phyloP scores from a whole-genome alignment of 35 echinoderm and acorn worm species.

The Eucidaris tribuloides region DNA sequence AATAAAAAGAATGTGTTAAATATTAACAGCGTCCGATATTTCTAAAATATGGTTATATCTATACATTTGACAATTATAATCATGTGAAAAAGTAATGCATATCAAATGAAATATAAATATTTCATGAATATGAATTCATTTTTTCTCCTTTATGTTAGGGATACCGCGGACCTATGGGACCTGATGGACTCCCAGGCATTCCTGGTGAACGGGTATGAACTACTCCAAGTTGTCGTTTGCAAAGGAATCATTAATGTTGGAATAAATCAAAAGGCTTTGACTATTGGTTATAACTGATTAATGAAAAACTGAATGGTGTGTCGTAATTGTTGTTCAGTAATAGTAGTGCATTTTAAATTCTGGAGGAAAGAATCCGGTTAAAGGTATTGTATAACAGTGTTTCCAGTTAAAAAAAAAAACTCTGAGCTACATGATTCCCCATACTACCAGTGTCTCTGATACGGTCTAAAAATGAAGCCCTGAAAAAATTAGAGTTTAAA shows the following conservation, averaged over 20 bases:
- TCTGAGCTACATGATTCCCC: too few species aligned
- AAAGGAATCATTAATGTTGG: background rate
- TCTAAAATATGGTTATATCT: too few species aligned
- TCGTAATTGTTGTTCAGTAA: background rate
- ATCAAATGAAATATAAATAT: background rate
- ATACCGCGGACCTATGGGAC: slow-evolving; percentile 46
- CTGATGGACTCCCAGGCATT: slow-evolving; percentile 42
- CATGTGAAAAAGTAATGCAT: background rate
- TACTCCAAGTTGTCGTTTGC: background rate
- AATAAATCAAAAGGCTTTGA: background rate
- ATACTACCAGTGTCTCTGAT: too few species aligned
- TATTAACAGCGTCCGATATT: too few species aligned
- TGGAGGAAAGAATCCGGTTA: too few species aligned
- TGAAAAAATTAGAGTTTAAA: too few species aligned
- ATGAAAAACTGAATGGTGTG: background rate
- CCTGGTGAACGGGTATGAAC: slow-evolving; percentile 71
- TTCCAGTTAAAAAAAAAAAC: too few species aligned
- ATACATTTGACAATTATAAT: too few species aligned
- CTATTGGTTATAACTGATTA: background rate
- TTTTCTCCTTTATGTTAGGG: slow-evolving; percentile 28
- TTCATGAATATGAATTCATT: background rate
- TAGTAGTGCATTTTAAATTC: too few species aligned
- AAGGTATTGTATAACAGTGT: too few species aligned
- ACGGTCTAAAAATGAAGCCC: too few species aligned
- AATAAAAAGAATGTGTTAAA: too few species aligned